A percentile compares a stretch with the other conserved stretches of the same genome.
These are phyloP conservation scores for Desmophyllum pertusum DNA, from an alignment of 92 coral and sea anemone species.

Conservation along the genomic window DNA sequence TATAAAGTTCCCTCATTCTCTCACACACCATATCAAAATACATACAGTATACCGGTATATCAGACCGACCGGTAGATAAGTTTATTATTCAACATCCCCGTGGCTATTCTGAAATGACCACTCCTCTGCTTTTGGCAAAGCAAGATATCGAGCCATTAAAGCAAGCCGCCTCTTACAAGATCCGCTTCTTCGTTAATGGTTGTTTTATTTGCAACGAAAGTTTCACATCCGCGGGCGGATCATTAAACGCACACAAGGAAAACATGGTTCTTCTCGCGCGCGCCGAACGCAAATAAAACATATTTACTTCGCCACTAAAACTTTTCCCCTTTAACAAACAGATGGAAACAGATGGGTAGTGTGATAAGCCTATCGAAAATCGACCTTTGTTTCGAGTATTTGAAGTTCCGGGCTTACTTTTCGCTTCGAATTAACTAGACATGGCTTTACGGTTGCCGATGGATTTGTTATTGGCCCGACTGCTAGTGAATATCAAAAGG, in stretches of 20 bases:
- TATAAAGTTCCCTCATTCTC: not conserved
- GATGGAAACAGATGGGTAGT: constrained; percentile 45
- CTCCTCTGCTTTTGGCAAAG: constrained; percentile 41
- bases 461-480: constrained; percentile 6
- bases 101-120: constrained; percentile 27
- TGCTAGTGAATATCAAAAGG: not conserved
- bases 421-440: constrained; percentile 32
- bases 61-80: constrained; percentile 25
- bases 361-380: constrained; percentile 41
- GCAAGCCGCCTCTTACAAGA: constrained; percentile 39
- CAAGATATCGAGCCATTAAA: constrained; percentile 29
- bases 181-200: constrained; percentile 36
- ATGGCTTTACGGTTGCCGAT: constrained; percentile 25
- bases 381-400: not conserved
- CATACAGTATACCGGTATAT: too few species aligned
- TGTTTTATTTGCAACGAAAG: constrained; percentile 33
- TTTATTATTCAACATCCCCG: constrained; percentile 34
- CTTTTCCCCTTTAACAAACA: constrained; percentile 46
- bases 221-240: constrained; percentile 38
- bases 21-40: constrained; percentile 7
- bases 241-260: constrained; percentile 3
- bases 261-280: constrained; percentile 21
- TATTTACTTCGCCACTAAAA: constrained; percentile 39
- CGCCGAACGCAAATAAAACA: constrained; percentile 32
- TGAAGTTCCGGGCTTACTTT: constrained; percentile 9